A percentile compares a stretch with the other conserved stretches of the same genome.
These are phyloP conservation scores for Montipora capricornis DNA, from an alignment of 64 coral and sea anemone species.

Conservation along the genomic window DNA sequence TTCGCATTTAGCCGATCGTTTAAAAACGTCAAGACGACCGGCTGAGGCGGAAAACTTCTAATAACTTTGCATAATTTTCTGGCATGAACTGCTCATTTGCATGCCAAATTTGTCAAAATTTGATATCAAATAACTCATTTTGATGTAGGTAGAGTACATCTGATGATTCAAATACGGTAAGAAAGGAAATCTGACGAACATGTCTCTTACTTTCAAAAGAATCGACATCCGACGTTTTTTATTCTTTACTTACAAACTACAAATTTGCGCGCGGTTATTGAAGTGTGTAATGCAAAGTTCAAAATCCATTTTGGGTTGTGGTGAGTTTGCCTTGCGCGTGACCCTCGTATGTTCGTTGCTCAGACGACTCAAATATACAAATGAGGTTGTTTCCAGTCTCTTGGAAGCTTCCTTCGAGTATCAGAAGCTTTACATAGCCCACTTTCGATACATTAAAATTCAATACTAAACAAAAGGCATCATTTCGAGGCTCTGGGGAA, in stretches of 20 bases:
- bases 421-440: too few species aligned
- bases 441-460: too few species aligned
- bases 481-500: too few species aligned
- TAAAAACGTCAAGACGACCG: background rate
- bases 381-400: too few species aligned
- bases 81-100: background rate
- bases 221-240: too few species aligned
- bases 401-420: too few species aligned
- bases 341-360: too few species aligned
- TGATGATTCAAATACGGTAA: background rate
- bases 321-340: too few species aligned
- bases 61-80: constrained; percentile 41
- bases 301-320: too few species aligned
- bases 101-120: background rate
- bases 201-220: background rate
- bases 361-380: too few species aligned
- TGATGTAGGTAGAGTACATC: background rate
- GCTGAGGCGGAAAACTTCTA: background rate
- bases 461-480: too few species aligned
- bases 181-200: background rate
- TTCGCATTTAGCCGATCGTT: background rate
- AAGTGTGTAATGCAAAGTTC: background rate
- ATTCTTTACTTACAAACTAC: background rate
- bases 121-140: background rate
- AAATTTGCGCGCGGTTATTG: background rate